A percentile compares a stretch with the other conserved stretches of the same genome.
Evolutionary conservation across 2,888 invertebrate genomes (phyloP).

Genomic region (Platerodrilus igneus): DNA sequence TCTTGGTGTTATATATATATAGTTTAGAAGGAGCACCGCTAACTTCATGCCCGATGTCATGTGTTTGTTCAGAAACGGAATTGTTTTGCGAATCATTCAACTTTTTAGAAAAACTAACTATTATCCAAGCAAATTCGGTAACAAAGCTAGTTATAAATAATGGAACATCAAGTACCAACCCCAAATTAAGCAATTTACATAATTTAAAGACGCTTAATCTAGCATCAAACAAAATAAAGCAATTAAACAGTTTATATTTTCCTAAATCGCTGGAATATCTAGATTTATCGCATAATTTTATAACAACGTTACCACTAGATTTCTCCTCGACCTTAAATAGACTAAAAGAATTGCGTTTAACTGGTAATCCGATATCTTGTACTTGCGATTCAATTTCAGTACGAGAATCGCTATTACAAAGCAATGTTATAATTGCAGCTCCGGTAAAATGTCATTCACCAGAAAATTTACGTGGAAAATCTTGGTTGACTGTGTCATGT

Average conservation of each 20-base stretch:
- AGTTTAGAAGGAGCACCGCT: constrained; percentile 34
- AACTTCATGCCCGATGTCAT: constrained; percentile 52
- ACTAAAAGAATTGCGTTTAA: constrained; percentile 61
- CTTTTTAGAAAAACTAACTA: constrained; percentile 62
- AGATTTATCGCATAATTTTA: constrained; percentile 60
- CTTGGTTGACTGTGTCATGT: constrained; percentile 24
- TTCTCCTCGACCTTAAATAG: constrained; percentile 52
- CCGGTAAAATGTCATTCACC: constrained; percentile 39
- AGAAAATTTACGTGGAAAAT: constrained; percentile 34
- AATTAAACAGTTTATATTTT: constrained; percentile 35
- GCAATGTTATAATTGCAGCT: constrained; percentile 36
- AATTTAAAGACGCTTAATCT: constrained; percentile 40
- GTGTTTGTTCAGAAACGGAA: constrained; percentile 58
- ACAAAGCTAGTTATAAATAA: constrained; percentile 36
- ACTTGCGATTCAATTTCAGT: constrained; percentile 63
- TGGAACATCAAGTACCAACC: constrained; percentile 33
- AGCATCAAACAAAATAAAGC: constrained; percentile 38
- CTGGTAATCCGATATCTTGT: constrained; percentile 66
- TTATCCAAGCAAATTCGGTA: constrained; percentile 37
- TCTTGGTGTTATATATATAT: no score
- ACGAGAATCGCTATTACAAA: constrained; percentile 54
- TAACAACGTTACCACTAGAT: constrained; percentile 55
- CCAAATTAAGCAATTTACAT: constrained; percentile 39
- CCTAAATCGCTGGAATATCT: constrained; percentile 44
- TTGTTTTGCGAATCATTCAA: constrained; percentile 64